Base-by-base conservation (phyloP, 2,888 invertebrate species). In the Leucophenga montana region DNA sequence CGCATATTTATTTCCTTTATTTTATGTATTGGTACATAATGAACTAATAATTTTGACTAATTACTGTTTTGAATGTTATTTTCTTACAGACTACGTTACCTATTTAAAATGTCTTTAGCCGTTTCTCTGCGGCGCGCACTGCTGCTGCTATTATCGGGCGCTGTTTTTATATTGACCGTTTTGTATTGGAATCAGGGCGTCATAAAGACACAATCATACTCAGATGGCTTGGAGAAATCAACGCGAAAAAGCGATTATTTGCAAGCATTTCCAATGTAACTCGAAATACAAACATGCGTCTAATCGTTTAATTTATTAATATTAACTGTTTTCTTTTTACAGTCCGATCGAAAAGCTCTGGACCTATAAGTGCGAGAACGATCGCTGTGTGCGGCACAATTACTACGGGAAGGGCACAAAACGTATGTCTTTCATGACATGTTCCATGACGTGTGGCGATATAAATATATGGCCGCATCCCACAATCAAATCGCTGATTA, bases 391-490 rank as follows among this genome's bases (percentile, higher is more conserved):
- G 79, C 91, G 94, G 48, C 88, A 90, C 56, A 89, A 85, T 72
- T 87, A 79, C 73, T 57, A 72, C 9, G 69, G 66, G 18, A 75
- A 74, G 22, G 68, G 70, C 33, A 31, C 80, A 74, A 76, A 86
- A 71, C 86, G 91, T 90, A 72, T 92, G 78, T 93, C 94, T 6
- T 89, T 94, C 77, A 91, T 92, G 53, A 94, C 94, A 8, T 95
- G 95, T 89, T 93, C 93, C 82, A 94, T 95, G 91, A 90, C 94
- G 16, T 95, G 95, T 87, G 94, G 94, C 31, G 88, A 88, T 67
- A 85, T 88, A 3, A 93, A 94, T 78, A 90, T 95, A 31, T 95
- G 95, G 95, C 95, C 95, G 33, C 93, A 93, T 87, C 95, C 95
- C 66, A 94, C 94, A 1, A 93, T 93, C 0, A 92, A 92, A 70